Evolutionary conservation across 2,888 invertebrate species (phyloP).

Genomic region (Agriotes lineatus): DNA sequence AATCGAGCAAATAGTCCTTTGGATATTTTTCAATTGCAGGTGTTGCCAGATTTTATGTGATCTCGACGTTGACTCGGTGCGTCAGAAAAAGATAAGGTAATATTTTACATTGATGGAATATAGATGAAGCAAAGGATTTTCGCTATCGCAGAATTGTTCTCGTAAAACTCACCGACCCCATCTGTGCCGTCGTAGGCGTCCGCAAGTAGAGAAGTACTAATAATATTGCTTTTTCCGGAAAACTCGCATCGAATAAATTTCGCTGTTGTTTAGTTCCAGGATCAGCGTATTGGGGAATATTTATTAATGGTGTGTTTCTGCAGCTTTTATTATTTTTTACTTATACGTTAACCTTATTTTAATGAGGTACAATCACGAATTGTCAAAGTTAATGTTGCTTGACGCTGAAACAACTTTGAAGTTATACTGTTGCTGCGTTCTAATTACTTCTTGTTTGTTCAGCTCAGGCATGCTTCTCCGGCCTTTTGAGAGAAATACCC

Average conservation of each 20-base stretch:
- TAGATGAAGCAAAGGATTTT: not conserved
- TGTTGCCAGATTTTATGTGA: not conserved
- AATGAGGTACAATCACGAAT: no score
- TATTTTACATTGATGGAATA: conserved; percentile 17
- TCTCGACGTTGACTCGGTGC: not conserved
- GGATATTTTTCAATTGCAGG: conserved; percentile 2
- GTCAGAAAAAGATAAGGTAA: conserved; percentile 1
- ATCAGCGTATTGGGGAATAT: no score
- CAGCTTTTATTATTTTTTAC: no score
- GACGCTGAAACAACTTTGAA: conserved; percentile 1
- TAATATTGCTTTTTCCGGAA: not conserved
- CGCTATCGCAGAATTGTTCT: not conserved
- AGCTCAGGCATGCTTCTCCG: not conserved
- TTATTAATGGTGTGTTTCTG: no score
- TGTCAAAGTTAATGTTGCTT: not conserved
- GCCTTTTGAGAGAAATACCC: conserved; percentile 1
- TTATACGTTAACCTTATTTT: no score
- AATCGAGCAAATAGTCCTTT: conserved; percentile 4
- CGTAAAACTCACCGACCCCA: no score
- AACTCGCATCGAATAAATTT: no score
- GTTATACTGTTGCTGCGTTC: not conserved
- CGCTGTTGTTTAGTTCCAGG: no score
- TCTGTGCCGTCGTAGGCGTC: not conserved
- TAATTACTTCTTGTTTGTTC: conserved; percentile 12
- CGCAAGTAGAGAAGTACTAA: not conserved